Evolutionary conservation across 2,888 invertebrate genomes (phyloP).

Genomic region (Coenonympha glycerion): DNA sequence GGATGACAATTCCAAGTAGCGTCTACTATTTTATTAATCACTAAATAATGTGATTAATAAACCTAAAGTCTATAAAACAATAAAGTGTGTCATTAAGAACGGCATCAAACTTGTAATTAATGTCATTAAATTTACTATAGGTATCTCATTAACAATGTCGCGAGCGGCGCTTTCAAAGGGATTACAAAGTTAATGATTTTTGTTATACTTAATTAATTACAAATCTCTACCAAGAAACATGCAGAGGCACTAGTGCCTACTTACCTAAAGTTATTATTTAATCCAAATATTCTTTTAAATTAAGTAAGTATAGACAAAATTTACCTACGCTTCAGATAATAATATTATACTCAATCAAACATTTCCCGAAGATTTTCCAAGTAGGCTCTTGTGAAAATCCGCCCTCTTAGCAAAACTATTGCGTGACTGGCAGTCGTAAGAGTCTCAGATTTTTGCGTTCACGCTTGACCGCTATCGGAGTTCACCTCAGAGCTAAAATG

Average conservation of each 20-base stretch:
- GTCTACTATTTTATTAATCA: constrained; percentile 19
- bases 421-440: constrained; percentile 1
- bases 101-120: constrained; percentile 13
- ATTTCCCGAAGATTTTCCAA: too few species aligned
- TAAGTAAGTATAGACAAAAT: too few species aligned
- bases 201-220: constrained; percentile 10
- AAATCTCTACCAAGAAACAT: background rate
- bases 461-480: background rate
- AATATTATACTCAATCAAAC: too few species aligned
- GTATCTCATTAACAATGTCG: constrained; percentile 17
- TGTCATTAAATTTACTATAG: constrained; percentile 14
- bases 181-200: constrained; percentile 11
- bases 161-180: constrained; percentile 10
- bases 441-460: background rate
- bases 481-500: background rate
- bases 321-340: too few species aligned
- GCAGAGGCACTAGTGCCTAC: background rate
- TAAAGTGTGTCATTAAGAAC: constrained; percentile 15
- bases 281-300: too few species aligned
- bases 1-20: constrained; percentile 5
- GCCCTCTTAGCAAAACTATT: too few species aligned
- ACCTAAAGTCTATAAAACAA: constrained; percentile 17
- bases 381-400: too few species aligned
- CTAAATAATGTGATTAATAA: constrained; percentile 21
- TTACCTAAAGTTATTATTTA: too few species aligned